These are phyloP conservation scores for Bombus turneri DNA, from an alignment of 1,140 invertebrate genomes.

Conservation along the genomic window DNA sequence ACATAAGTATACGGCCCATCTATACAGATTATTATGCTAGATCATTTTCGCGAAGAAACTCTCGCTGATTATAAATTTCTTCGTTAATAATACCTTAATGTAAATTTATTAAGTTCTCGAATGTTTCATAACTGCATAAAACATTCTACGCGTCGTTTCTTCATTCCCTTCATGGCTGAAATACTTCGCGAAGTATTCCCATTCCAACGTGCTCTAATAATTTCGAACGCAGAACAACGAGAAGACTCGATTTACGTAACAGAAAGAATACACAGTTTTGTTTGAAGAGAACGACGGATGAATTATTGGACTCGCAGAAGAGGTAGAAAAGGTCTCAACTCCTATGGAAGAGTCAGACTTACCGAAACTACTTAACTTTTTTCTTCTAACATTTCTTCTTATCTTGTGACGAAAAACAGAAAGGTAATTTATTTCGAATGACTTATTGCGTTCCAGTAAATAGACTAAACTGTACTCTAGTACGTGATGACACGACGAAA, in stretches of 20 bases:
- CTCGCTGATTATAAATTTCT: not conserved
- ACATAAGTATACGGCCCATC: too few species aligned
- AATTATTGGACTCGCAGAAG: not conserved
- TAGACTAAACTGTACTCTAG: not conserved
- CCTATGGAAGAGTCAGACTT: not conserved
- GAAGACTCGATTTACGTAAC: constrained; percentile 13
- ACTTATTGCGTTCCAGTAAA: constrained; percentile 13
- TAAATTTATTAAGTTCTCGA: not conserved
- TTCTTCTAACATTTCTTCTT: not conserved
- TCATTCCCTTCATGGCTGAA: not conserved
- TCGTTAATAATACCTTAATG: not conserved
- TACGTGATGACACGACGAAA: not conserved
- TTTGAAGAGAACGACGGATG: constrained; percentile 10
- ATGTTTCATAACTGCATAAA: not conserved
- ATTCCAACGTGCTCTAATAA: not conserved
- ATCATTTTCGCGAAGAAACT: not conserved
- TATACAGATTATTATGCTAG: not conserved
- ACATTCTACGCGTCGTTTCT: not conserved
- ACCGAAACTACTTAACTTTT: constrained; percentile 18
- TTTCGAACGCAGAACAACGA: not conserved
- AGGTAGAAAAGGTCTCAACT: not conserved
- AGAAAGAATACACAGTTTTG: not conserved
- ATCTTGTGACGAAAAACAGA: not conserved
- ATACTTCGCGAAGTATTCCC: constrained; percentile 16
- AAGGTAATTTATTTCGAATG: constrained; percentile 6